Conservation (phyloP, 2,797 vertebrate species). For the Rallus crepitans region DNA sequence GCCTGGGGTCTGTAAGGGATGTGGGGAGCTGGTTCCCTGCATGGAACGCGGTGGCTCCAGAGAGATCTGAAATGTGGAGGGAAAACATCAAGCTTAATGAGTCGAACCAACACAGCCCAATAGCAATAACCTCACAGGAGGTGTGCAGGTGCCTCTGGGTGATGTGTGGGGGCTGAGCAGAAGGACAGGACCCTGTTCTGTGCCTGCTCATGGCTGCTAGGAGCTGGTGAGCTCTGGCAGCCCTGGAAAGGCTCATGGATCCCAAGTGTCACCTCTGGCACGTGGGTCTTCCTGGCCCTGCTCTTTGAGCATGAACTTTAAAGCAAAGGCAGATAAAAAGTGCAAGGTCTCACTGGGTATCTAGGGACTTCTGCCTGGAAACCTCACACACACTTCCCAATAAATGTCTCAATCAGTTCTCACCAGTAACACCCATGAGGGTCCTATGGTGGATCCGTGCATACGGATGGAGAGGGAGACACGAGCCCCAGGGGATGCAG, state of each 20-base stretch:
- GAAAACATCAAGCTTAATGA: background rate
- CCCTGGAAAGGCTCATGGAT: background rate
- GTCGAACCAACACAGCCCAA: background rate
- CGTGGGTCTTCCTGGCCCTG: background rate
- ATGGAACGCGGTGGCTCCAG: rapidly evolving
- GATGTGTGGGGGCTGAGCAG: background rate
- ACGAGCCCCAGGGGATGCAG: background rate
- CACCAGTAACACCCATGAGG: background rate
- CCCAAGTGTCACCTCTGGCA: background rate
- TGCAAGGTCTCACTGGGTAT: background rate
- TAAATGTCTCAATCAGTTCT: background rate
- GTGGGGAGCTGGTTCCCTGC: background rate
- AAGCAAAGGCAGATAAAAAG: background rate
- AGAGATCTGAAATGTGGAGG: background rate
- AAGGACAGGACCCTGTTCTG: background rate
- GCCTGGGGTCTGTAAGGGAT: rapidly evolving
- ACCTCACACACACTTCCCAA: background rate
- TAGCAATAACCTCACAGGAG: background rate
- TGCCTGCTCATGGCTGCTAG: rapidly evolving
- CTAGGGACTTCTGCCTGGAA: background rate
- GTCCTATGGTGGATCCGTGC: background rate
- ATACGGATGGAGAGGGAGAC: background rate
- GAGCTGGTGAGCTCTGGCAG: background rate
- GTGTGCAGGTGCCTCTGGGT: background rate
- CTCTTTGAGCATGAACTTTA: background rate